A percentile compares a stretch with the other conserved stretches of the same genome.
phyloP scores from a whole-genome alignment of 1,140 invertebrate genomes.

The Drosophila pallidifrons region DNA sequence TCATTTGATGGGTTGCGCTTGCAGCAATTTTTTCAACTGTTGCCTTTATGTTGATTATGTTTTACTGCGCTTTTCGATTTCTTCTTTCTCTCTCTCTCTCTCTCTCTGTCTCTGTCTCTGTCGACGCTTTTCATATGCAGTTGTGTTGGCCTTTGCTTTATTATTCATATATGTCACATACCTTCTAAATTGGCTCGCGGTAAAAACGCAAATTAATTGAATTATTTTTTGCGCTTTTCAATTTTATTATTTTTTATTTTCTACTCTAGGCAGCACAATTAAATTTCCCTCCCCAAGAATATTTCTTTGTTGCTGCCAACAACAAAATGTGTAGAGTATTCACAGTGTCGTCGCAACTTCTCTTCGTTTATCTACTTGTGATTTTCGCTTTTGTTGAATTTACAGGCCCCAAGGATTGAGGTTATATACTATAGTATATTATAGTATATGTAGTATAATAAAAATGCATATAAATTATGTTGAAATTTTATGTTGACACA shows the following conservation, averaged over 20 bases:
- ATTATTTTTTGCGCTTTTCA: no score
- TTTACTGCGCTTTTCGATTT: constrained; percentile 13
- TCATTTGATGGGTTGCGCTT: constrained; percentile 9
- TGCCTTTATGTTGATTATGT: constrained; percentile 30
- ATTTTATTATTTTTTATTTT: no score
- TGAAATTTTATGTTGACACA: constrained; percentile 28
- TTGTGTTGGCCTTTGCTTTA: neutral
- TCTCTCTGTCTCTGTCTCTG: neutral
- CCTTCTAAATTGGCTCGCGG: neutral
- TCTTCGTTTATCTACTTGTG: neutral
- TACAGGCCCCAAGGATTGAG: constrained; percentile 15
- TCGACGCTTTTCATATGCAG: neutral
- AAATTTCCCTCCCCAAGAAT: no score
- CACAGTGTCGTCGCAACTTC: neutral
- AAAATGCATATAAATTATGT: constrained; percentile 42
- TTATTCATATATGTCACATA: neutral
- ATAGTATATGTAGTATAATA: constrained; percentile 11
- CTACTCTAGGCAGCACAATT: no score
- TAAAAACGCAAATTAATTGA: no score
- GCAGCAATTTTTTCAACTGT: constrained; percentile 24
- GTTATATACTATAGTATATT: neutral
- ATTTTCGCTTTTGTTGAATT: constrained; percentile 24
- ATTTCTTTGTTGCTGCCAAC: no score
- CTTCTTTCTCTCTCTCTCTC: no score
- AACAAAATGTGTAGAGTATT: neutral